Percentiles rank a stretch among this genome's conserved stretches.
These are phyloP conservation scores for Betta splendens DNA, from an alignment of 2,797 vertebrate species.

Conservation along the genomic window DNA sequence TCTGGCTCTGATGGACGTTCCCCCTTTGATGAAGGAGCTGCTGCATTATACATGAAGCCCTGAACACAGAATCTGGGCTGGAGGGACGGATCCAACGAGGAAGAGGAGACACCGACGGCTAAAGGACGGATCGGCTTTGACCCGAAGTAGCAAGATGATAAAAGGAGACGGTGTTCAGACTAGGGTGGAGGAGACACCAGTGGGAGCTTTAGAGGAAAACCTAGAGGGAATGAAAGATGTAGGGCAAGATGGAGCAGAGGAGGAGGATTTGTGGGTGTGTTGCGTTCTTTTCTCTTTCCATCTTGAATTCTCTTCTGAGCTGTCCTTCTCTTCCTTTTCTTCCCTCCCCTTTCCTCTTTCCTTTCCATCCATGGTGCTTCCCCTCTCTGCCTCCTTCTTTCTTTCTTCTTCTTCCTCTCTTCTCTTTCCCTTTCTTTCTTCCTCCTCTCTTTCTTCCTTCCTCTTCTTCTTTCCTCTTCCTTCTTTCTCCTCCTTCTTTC, in stretches of 20 bases:
- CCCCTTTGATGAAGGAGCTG: constrained; percentile 50
- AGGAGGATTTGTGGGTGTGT: no score
- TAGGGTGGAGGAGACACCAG: background rate
- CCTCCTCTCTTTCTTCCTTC: no score
- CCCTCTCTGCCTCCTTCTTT: no score
- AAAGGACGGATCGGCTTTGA: constrained; percentile 19
- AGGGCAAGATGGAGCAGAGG: background rate
- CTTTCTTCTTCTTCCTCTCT: no score
- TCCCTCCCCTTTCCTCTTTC: no score
- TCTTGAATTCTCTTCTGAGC: no score
- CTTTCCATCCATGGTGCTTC: no score
- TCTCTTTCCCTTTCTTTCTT: no score
- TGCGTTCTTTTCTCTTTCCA: no score
- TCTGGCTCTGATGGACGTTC: constrained; percentile 37
- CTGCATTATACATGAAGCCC: constrained; percentile 61
- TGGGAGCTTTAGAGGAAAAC: background rate
- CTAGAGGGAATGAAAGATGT: constrained; percentile 5
- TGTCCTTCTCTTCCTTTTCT: no score
- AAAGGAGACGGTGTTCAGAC: constrained; percentile 2
- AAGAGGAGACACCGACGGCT: constrained; percentile 9
- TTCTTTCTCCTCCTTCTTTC: no score
- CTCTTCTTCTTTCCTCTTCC: no score
- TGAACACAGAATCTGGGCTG: constrained; percentile 38
- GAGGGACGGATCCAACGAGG: background rate
- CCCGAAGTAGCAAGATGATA: background rate